Evolutionary conservation across 2,113 vertebrate genomes (phyloP).

Genomic region (Tretioscincus oriximinensis): DNA sequence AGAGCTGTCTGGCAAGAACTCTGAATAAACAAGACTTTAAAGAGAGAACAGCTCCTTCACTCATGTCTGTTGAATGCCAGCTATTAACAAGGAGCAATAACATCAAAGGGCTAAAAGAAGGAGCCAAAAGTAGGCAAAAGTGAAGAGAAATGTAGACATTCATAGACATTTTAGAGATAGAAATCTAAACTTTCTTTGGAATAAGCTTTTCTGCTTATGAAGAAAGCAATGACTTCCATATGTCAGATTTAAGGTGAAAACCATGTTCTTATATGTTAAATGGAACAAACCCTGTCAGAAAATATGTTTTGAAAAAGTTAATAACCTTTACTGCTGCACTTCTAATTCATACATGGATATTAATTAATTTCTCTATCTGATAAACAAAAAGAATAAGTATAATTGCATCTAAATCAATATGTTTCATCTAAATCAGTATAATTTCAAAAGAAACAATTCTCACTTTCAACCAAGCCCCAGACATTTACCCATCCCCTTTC

Average conservation of each 20-base stretch:
- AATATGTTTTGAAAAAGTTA: neutral
- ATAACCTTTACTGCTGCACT: neutral
- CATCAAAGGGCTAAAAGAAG: neutral
- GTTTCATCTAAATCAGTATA: neutral
- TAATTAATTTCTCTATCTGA: neutral
- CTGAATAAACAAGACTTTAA: constrained; percentile 9
- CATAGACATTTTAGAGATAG: neutral
- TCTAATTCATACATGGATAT: too few relatives aligned
- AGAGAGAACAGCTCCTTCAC: neutral
- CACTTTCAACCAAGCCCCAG: neutral
- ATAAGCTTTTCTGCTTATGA: neutral
- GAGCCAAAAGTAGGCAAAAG: neutral
- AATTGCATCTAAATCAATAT: neutral
- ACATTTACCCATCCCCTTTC: too few relatives aligned
- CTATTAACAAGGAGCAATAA: neutral
- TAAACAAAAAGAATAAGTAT: neutral
- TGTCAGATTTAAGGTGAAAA: constrained; percentile 1
- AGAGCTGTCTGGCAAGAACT: constrained; percentile 13
- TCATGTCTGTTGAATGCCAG: constrained; percentile 2
- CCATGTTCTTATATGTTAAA: neutral
- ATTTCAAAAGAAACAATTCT: neutral
- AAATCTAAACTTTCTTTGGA: constrained; percentile 3
- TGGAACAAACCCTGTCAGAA: neutral
- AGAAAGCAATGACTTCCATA: neutral
- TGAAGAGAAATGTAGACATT: neutral